These are phyloP conservation scores for Aspidiotus destructor DNA, from an alignment of 2,888 invertebrate genomes.

Conservation along the genomic window DNA sequence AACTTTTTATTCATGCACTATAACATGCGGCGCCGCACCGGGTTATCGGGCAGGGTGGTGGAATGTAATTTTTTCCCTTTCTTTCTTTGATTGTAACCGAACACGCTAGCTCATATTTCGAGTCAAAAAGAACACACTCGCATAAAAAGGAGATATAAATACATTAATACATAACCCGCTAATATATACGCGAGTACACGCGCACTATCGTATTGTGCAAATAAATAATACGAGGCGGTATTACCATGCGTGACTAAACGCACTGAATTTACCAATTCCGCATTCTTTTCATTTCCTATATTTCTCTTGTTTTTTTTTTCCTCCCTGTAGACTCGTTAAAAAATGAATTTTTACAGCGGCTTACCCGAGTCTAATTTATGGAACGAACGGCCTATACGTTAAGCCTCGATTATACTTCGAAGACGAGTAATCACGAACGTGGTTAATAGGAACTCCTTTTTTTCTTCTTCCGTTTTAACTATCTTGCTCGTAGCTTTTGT, in stretches of 20 bases:
- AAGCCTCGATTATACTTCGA: background rate
- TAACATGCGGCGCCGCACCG: background rate
- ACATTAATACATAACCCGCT: background rate
- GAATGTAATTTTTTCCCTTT: background rate
- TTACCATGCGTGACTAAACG: slow-evolving; percentile 12
- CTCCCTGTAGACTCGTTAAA: background rate
- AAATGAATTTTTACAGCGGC: background rate
- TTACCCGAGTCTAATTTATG: background rate
- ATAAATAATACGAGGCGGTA: slow-evolving; percentile 1
- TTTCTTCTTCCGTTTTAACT: no score
- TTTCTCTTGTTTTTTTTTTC: no score
- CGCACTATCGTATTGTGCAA: background rate
- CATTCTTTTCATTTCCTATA: background rate
- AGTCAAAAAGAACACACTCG: background rate
- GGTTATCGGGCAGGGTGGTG: background rate
- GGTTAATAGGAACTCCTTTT: background rate
- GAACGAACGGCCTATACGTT: background rate
- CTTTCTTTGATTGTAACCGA: background rate
- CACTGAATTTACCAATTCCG: slow-evolving; percentile 2
- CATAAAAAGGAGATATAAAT: background rate
- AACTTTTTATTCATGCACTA: background rate
- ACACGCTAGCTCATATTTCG: background rate
- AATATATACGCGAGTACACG: background rate
- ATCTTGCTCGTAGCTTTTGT: no score
- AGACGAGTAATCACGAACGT: slow-evolving; percentile 4